Conservation (phyloP, 2,888 invertebrate species). For the Ormyrus nitidulus region DNA sequence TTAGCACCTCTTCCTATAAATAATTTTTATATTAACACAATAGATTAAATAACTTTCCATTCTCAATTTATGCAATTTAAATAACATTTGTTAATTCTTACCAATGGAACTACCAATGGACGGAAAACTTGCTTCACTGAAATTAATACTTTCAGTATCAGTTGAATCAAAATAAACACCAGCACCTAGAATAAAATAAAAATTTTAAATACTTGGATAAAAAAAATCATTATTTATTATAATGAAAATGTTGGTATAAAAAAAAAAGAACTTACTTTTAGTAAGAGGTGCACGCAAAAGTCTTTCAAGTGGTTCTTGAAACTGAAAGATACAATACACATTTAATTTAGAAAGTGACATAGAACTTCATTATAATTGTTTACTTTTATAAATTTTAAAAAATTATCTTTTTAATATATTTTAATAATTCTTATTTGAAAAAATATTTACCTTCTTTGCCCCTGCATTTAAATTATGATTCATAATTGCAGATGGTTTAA, state of each 20-base stretch:
- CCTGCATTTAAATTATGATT: constrained; percentile 54
- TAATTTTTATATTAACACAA: background rate
- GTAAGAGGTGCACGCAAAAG: constrained; percentile 60
- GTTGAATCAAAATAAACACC: constrained; percentile 25
- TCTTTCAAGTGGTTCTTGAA: constrained; percentile 45
- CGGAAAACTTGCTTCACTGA: constrained; percentile 60
- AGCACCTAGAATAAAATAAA: constrained; percentile 32
- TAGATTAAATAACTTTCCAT: background rate
- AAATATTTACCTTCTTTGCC: constrained; percentile 26
- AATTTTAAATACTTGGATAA: background rate
- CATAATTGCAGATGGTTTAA: constrained; percentile 56
- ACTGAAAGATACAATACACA: constrained; percentile 44
- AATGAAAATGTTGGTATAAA: background rate
- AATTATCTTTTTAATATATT: background rate
- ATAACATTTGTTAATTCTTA: constrained; percentile 40
- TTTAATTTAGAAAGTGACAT: background rate
- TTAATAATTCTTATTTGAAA: constrained; percentile 11
- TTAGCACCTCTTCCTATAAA: constrained; percentile 27
- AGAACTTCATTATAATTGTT: background rate
- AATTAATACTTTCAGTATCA: constrained; percentile 51
- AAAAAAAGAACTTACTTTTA: constrained; percentile 55
- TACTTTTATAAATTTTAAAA: background rate
- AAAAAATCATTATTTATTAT: background rate
- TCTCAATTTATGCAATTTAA: background rate
- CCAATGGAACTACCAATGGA: constrained; percentile 54